Conservation (phyloP, 2,888 invertebrate species). For the Drosophila austrosaltans region DNA sequence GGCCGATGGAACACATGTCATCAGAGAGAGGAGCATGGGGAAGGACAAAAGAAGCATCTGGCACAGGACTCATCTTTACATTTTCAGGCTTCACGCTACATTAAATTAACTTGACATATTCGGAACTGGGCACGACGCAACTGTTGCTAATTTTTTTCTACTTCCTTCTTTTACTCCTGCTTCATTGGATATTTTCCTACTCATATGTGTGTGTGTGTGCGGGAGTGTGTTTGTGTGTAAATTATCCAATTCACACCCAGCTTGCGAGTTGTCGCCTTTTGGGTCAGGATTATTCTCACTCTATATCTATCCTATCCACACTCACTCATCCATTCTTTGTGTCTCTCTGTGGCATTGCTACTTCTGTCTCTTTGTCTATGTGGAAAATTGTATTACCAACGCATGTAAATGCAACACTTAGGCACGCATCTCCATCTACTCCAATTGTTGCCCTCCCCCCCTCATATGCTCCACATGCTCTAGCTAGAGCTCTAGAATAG, state of each 20-base stretch:
- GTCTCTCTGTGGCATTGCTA: not conserved
- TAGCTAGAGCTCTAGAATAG: no score
- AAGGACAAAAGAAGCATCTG: constrained; percentile 43
- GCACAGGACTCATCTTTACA: constrained; percentile 17
- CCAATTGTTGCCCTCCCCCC: constrained; percentile 1
- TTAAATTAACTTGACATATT: constrained; percentile 77
- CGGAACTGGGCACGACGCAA: constrained; percentile 61
- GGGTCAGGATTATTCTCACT: constrained; percentile 11
- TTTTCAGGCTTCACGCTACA: constrained; percentile 66
- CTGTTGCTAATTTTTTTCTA: constrained; percentile 78
- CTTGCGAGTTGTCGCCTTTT: constrained; percentile 50
- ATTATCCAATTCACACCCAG: constrained; percentile 80
- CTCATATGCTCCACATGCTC: constrained; percentile 11
- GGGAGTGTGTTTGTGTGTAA: constrained; percentile 55
- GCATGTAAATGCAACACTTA: constrained; percentile 78
- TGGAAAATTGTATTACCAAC: constrained; percentile 67
- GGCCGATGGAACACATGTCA: constrained; percentile 65
- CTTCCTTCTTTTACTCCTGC: constrained; percentile 49
- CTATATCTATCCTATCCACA: not conserved
- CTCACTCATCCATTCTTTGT: constrained; percentile 3
- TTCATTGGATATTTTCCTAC: constrained; percentile 66
- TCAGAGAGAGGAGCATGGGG: constrained; percentile 44
- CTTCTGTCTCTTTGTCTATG: constrained; percentile 24
- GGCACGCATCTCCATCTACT: constrained; percentile 65
- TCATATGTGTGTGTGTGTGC: constrained; percentile 23